Evolutionary conservation across 2,797 vertebrate genomes (phyloP).

Genomic region (Ciconia nigra): DNA sequence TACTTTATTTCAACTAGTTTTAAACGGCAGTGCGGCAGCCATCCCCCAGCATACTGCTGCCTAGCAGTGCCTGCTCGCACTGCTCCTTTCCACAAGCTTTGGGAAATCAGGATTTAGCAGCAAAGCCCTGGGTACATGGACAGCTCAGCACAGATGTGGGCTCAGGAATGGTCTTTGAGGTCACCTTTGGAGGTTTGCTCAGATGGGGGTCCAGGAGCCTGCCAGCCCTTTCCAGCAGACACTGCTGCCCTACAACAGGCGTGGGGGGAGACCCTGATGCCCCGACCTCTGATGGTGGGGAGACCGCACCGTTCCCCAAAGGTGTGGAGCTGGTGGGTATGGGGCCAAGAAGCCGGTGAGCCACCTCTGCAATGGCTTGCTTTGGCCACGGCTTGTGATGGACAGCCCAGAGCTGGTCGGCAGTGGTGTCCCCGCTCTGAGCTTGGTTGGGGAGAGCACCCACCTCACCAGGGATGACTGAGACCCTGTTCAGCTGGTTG

Average conservation of each 20-base stretch:
- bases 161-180: background rate
- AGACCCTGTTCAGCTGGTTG: background rate
- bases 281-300: background rate
- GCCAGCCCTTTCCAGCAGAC: background rate
- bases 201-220: too few relatives aligned
- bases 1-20: background rate
- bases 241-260: background rate
- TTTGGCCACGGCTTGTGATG: background rate
- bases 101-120: background rate
- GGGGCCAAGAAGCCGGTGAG: background rate
- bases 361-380: background rate
- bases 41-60: background rate
- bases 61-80: background rate
- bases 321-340: background rate
- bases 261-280: rapidly evolving
- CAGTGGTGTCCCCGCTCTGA: rapidly evolving
- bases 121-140: rapidly evolving
- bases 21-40: background rate
- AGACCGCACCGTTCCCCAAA: background rate
- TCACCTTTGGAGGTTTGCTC: background rate
- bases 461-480: rapidly evolving
- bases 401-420: too few relatives aligned
- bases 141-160: background rate
- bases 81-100: background rate
- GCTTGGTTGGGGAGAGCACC: background rate